phyloP scores from a whole-genome alignment of 2,797 vertebrate species.

The Phoxinus dragarum region DNA sequence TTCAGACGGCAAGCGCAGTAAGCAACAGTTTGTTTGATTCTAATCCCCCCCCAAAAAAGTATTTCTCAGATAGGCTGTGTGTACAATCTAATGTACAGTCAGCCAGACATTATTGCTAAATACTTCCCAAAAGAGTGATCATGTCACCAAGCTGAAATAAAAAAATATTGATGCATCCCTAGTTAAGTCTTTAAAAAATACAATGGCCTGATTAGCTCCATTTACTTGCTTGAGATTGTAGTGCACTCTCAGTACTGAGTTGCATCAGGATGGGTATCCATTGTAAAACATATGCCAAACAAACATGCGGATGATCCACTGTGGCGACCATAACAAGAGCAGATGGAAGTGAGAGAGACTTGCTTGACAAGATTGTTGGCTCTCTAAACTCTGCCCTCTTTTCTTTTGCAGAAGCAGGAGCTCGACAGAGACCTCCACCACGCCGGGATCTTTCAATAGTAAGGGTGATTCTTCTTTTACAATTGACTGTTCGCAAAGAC shows the following conservation, averaged over 20 bases:
- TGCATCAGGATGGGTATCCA: background rate
- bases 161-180: background rate
- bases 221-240: background rate
- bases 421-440: slow-evolving; percentile 93
- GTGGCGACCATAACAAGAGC: background rate
- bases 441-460: slow-evolving; percentile 97
- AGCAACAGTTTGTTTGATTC: background rate
- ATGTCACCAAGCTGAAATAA: background rate
- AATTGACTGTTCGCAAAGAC: too few relatives aligned
- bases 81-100: background rate
- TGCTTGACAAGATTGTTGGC: background rate
- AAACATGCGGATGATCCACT: background rate
- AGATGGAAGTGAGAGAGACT: background rate
- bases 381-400: slow-evolving; percentile 14
- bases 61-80: background rate
- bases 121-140: background rate
- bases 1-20: slow-evolving; percentile 74
- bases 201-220: background rate
- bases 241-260: background rate
- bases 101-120: background rate
- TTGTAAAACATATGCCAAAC: background rate
- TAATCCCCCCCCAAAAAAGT: background rate
- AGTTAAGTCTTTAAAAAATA: slow-evolving; percentile 8
- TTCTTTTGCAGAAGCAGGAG: slow-evolving; percentile 83
- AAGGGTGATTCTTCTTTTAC: slow-evolving; percentile 70